These are phyloP conservation scores for Drosophila baimaii DNA, from an alignment of 1,140 invertebrate species.

Conservation along the genomic window DNA sequence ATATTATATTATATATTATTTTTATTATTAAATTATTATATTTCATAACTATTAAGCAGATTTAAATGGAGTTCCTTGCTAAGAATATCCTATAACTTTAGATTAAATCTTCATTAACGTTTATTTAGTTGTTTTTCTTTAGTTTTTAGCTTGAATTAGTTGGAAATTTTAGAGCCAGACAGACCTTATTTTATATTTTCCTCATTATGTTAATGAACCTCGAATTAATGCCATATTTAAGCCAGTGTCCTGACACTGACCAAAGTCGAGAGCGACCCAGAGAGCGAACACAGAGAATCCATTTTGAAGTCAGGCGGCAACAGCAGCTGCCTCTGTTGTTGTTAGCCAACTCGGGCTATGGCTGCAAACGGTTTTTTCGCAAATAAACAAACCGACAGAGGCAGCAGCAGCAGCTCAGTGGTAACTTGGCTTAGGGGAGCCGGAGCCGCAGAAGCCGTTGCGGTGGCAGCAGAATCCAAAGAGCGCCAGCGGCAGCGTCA, in stretches of 20 bases:
- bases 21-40: too few relatives aligned
- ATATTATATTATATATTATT: background rate
- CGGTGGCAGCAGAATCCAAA: conserved; percentile 32
- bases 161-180: too few relatives aligned
- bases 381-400: conserved; percentile 70
- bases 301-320: conserved; percentile 14
- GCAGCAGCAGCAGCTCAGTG: conserved; percentile 1
- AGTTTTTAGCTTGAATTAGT: too few relatives aligned
- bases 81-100: too few relatives aligned
- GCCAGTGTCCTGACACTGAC: conserved; percentile 8
- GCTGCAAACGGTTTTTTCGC: conserved; percentile 65
- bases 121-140: too few relatives aligned
- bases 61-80: too few relatives aligned
- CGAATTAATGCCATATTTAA: background rate
- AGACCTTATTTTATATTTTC: too few relatives aligned
- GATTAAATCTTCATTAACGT: too few relatives aligned
- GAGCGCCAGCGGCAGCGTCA: conserved; percentile 26
- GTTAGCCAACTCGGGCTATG: conserved; percentile 35
- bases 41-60: too few relatives aligned
- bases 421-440: conserved; percentile 30
- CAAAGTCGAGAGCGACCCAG: conserved; percentile 7
- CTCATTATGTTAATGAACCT: background rate
- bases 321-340: conserved; percentile 26
- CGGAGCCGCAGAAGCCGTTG: conserved; percentile 38
- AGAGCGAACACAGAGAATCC: conserved; percentile 7